phyloP scores from a whole-genome alignment of 2,797 vertebrate species.

The Chloroceryle inda region DNA sequence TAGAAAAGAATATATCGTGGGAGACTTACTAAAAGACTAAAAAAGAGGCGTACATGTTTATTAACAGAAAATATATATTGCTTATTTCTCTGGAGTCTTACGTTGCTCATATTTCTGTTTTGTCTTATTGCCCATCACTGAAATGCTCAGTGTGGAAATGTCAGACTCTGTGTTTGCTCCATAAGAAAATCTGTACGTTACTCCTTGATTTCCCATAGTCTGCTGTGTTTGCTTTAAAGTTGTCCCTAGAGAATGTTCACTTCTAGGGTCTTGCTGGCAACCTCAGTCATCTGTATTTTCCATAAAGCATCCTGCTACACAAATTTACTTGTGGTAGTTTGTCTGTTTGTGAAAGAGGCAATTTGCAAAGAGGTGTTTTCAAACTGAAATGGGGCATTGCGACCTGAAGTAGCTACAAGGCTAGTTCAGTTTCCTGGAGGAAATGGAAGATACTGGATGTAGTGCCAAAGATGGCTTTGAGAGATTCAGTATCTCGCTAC shows the following conservation, averaged over 20 bases:
- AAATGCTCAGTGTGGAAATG: conserved; percentile 48
- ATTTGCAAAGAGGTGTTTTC: conserved; percentile 13
- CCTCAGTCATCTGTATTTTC: background rate
- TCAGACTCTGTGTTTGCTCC: conserved; percentile 7
- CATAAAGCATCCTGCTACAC: background rate
- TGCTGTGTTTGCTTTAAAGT: conserved; percentile 12
- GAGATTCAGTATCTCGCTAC: background rate
- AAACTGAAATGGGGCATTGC: background rate
- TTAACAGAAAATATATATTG: conserved; percentile 33
- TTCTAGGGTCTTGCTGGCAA: conserved; percentile 1
- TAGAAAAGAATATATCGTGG: background rate
- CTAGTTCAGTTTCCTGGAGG: background rate
- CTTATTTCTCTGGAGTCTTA: conserved; percentile 35
- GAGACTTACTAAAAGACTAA: conserved; percentile 22
- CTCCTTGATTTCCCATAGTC: conserved; percentile 8
- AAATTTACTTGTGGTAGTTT: background rate
- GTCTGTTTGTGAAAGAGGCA: background rate
- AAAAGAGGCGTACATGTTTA: conserved; percentile 15
- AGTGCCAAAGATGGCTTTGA: background rate
- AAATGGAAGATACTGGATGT: background rate
- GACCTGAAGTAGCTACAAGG: background rate
- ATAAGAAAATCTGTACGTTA: conserved; percentile 15
- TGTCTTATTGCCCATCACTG: conserved; percentile 36
- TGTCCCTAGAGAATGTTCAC: background rate
- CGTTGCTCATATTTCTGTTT: conserved; percentile 38